phyloP scores from a whole-genome alignment of 2,888 invertebrate species.

The Lottia gigantea region DNA sequence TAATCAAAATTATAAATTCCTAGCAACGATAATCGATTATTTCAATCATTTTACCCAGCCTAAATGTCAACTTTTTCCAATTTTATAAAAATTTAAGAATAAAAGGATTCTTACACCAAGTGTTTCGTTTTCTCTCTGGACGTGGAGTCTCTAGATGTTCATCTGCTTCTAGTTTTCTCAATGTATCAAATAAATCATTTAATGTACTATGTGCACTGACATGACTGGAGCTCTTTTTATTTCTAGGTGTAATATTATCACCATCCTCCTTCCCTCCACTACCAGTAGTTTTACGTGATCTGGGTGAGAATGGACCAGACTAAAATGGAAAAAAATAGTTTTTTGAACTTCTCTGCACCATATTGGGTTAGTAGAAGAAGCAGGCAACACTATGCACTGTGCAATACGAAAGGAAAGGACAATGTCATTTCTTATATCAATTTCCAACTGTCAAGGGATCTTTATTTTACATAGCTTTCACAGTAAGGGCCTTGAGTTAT shows the following conservation, averaged over 20 bases:
- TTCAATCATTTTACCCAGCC: too few species aligned
- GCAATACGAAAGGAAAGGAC: not conserved
- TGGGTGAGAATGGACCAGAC: slow-evolving; percentile 8
- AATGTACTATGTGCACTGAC: slow-evolving; percentile 54
- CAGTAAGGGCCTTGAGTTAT: too few species aligned
- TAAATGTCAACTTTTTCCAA: not conserved
- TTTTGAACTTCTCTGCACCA: not conserved
- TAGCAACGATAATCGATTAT: too few species aligned
- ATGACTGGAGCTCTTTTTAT: slow-evolving; percentile 34
- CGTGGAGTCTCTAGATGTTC: slow-evolving; percentile 54
- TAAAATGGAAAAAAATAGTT: not conserved
- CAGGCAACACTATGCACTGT: not conserved
- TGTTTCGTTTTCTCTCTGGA: slow-evolving; percentile 48
- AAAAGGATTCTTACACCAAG: slow-evolving; percentile 55
- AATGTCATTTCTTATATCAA: too few species aligned
- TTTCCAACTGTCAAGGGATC: too few species aligned
- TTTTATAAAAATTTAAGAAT: not conserved
- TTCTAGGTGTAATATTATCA: slow-evolving; percentile 22
- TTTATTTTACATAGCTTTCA: too few species aligned
- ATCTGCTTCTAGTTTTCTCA: slow-evolving; percentile 66
- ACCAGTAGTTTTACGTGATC: slow-evolving; percentile 12
- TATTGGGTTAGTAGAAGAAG: not conserved
- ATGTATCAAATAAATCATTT: slow-evolving; percentile 64
- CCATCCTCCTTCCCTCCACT: slow-evolving; percentile 15
- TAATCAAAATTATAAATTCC: too few species aligned